Conservation (phyloP, 2,797 vertebrate species). For the Monodelphis domestica region DNA sequence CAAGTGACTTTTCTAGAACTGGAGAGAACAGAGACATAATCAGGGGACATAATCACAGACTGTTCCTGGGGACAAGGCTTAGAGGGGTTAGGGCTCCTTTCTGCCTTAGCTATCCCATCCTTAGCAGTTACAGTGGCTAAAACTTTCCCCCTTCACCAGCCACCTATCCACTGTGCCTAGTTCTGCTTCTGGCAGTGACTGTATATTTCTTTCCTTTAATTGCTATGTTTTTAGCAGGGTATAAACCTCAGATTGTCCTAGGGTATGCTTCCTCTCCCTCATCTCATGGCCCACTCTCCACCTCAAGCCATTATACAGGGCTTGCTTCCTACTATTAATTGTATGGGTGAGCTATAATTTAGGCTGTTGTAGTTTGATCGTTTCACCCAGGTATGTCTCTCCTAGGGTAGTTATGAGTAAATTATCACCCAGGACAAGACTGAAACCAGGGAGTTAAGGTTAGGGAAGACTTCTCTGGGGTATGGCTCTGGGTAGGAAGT, state of each 20-base stretch:
- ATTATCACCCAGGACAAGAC: background rate
- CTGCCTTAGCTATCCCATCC: background rate
- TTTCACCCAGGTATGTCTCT: background rate
- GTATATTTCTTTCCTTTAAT: background rate
- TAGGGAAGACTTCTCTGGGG: background rate
- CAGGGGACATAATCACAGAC: background rate
- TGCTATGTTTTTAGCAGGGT: background rate
- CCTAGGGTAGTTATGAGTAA: background rate
- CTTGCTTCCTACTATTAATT: background rate
- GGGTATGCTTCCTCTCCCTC: background rate
- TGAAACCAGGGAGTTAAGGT: background rate
- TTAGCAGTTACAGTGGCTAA: background rate
- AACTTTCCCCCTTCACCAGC: background rate
- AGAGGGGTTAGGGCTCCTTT: background rate
- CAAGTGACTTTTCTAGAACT: background rate
- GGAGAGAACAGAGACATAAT: background rate
- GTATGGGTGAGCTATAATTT: background rate
- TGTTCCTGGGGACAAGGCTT: background rate
- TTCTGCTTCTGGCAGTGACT: background rate
- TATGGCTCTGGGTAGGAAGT: background rate
- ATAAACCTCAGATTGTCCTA: background rate
- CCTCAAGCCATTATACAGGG: background rate
- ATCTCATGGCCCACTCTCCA: background rate
- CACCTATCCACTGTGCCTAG: background rate
- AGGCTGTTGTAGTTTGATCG: background rate